Conservation (phyloP, 2,113 vertebrate genomes). For the Aptenodytes patagonicus region DNA sequence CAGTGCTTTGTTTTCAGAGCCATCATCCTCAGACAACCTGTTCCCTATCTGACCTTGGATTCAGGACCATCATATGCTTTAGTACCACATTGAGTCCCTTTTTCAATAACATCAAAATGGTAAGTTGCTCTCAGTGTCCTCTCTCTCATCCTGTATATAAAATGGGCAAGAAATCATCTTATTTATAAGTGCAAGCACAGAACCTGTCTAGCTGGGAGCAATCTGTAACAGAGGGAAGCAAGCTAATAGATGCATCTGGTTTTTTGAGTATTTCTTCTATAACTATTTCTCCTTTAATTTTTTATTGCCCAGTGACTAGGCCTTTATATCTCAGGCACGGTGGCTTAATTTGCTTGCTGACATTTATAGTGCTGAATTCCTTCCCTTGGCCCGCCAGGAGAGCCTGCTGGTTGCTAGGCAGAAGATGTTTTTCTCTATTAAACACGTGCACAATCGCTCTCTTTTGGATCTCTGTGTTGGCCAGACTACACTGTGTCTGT, state of each 20-base stretch:
- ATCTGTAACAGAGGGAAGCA: background rate
- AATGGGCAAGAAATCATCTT: background rate
- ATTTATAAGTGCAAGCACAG: background rate
- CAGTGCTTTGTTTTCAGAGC: slow-evolving; percentile 7
- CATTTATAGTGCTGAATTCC: slow-evolving; percentile 25
- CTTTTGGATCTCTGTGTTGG: background rate
- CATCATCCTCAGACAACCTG: background rate
- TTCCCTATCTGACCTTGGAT: slow-evolving; percentile 8
- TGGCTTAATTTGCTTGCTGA: slow-evolving; percentile 41
- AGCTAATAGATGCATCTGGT: background rate
- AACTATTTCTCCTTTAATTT: background rate
- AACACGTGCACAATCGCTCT: background rate
- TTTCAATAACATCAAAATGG: slow-evolving; percentile 12
- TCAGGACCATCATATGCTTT: background rate
- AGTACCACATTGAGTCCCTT: background rate
- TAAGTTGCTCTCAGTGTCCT: slow-evolving; percentile 19
- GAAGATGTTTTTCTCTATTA: slow-evolving; percentile 28
- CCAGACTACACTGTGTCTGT: background rate
- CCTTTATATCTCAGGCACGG: background rate
- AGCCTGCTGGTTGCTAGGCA: slow-evolving; percentile 49
- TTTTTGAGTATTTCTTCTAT: background rate
- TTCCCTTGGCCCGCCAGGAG: background rate
- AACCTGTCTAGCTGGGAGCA: background rate
- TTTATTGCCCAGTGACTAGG: background rate
- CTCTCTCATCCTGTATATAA: background rate